These are phyloP conservation scores for Aleiodes leptofemur DNA, from an alignment of 2,888 invertebrate species.

Conservation along the genomic window DNA sequence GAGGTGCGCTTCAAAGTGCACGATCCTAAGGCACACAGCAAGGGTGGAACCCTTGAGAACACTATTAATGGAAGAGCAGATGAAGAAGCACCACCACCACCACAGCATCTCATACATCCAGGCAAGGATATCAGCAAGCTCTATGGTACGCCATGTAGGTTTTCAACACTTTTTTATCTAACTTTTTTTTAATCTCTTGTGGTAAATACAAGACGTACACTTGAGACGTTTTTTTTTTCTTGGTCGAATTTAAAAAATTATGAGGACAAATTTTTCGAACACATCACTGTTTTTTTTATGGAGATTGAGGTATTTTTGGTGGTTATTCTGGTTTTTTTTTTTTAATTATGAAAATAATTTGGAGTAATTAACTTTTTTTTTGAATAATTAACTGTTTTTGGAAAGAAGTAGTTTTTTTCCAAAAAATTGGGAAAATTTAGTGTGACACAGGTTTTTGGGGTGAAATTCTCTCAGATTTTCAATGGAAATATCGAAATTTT, in stretches of 20 bases:
- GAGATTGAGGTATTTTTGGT: not conserved
- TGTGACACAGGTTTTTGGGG: too few species aligned
- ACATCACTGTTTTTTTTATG: not conserved
- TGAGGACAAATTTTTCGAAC: slow-evolving; percentile 8
- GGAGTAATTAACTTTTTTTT: too few species aligned
- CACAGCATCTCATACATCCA: slow-evolving; percentile 89
- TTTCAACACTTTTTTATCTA: slow-evolving; percentile 36
- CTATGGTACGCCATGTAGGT: slow-evolving; percentile 77
- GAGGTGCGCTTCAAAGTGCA: slow-evolving; percentile 97
- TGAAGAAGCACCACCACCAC: slow-evolving; percentile 82
- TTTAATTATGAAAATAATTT: too few species aligned
- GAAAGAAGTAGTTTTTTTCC: too few species aligned
- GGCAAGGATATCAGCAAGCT: slow-evolving; percentile 95
- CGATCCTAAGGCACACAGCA: slow-evolving; percentile 95
- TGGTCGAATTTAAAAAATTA: not conserved
- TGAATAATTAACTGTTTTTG: too few species aligned
- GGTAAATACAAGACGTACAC: slow-evolving; percentile 55
- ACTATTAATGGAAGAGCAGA: slow-evolving; percentile 88
- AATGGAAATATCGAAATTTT: too few species aligned
- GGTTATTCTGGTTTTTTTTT: too few species aligned
- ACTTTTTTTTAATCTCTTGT: slow-evolving; percentile 27
- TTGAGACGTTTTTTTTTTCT: slow-evolving; percentile 47
- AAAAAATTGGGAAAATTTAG: too few species aligned
- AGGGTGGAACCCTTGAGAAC: slow-evolving; percentile 93
- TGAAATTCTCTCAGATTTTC: too few species aligned